Conservation (phyloP, 1,140 invertebrate species). For the Nebria ingens region DNA sequence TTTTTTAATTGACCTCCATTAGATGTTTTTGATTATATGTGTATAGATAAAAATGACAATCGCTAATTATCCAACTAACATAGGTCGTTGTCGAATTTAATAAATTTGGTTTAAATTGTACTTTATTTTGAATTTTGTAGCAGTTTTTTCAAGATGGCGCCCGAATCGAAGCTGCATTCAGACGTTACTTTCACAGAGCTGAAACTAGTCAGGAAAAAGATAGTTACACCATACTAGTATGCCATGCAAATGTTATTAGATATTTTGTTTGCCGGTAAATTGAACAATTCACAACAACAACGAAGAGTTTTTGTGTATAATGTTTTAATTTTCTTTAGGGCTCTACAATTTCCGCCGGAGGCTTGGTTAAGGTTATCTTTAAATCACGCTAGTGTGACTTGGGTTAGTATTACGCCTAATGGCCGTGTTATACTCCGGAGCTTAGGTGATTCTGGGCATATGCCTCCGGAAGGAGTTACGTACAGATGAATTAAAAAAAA, state of each 20-base stretch:
- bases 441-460: constrained; percentile 82
- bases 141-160: constrained; percentile 93
- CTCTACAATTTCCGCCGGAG: constrained; percentile 93
- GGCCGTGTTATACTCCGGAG: constrained; percentile 72
- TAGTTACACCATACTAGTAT: constrained; percentile 86
- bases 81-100: background rate
- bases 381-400: constrained; percentile 89
- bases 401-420: constrained; percentile 72
- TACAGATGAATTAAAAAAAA: no score
- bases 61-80: no score
- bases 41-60: no score
- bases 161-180: constrained; percentile 92
- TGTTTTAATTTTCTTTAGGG: constrained; percentile 49
- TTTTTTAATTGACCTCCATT: no score
- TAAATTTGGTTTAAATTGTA: background rate
- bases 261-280: constrained; percentile 90
- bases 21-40: no score
- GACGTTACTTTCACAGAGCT: constrained; percentile 89
- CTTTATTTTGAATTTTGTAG: constrained; percentile 37
- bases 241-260: constrained; percentile 96
- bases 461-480: constrained; percentile 63
- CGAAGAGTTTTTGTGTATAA: constrained; percentile 3
- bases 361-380: constrained; percentile 90
- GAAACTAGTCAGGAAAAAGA: constrained; percentile 68
- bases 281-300: constrained; percentile 10